Base-by-base conservation (phyloP, 2,888 invertebrate species). In the Aromia moschata region DNA sequence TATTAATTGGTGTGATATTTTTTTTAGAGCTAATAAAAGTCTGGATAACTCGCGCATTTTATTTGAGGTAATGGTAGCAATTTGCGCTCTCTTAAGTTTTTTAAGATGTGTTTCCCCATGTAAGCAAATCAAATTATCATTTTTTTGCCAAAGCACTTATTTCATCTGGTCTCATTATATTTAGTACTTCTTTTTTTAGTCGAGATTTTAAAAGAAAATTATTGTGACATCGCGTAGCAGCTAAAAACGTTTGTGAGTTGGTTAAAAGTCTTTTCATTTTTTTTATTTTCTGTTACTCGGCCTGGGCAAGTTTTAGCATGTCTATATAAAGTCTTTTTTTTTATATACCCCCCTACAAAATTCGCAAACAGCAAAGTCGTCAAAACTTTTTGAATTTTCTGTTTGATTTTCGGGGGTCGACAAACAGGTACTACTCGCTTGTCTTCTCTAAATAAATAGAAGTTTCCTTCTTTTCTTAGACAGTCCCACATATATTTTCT, bases 381-480 rank as follows among this genome's bases (percentile, higher is more conserved):
- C 47, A 47, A 47, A 47, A 47, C 9, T 47, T 47, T 47, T 47
- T 2, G 47, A 33, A 36, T 36, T 47, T 47, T 47, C 18, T 36
- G 16, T 4, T 18, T 47, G n/a, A 17, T 47, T 47, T 36, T 47
- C 47, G 9, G 47, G 16, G 47, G 47, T 47, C 47, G 33, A 47
- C 47, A 36, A 47, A 47, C 47, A 15, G 47, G 17, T 16, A 47
- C 17, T 2, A 47, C 47, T 47, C 11, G 4, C 18, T 47, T 47
- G 30, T 47, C 47, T 33, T 47, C 47, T 36, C 11, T 47, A n/a
- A 47, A 47, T 17, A 47, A 47, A 11, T 10, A 2, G 17, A 36
- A 47, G 11, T 47, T 47, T n/a, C 47, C 47, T 47, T 47, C 36
- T 47, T 47, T 47, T 47, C 47, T 47, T n/a, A 47, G 47, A 36